Evolutionary conservation across 2,113 vertebrate species (phyloP).

Genomic region (Okapia johnstoni): DNA sequence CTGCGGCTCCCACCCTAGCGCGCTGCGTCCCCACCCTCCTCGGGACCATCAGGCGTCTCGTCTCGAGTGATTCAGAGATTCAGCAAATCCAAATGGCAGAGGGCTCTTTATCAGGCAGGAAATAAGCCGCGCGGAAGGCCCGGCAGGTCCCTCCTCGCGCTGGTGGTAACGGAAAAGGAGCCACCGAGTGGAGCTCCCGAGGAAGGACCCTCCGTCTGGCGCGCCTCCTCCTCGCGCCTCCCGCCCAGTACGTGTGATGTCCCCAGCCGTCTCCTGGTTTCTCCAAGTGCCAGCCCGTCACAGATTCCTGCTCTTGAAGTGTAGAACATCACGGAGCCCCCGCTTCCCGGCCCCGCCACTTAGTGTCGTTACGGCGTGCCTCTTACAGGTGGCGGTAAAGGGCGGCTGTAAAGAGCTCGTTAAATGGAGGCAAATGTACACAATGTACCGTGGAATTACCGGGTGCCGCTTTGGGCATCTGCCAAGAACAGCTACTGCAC

Average conservation of each 20-base stretch:
- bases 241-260: neutral
- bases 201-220: constrained; percentile 9
- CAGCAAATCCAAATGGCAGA: neutral
- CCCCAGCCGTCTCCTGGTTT: constrained; percentile 7
- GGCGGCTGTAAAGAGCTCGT: constrained; percentile 32
- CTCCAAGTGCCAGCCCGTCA: neutral
- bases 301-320: neutral
- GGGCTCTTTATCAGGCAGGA: neutral
- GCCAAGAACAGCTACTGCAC: neutral
- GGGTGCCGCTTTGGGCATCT: neutral
- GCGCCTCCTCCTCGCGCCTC: neutral
- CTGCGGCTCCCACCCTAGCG: neutral
- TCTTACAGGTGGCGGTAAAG: constrained; percentile 57
- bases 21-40: neutral
- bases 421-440: constrained; percentile 6
- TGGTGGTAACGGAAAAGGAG: neutral
- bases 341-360: neutral
- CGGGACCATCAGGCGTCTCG: neutral
- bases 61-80: neutral
- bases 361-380: neutral
- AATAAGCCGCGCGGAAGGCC: neutral
- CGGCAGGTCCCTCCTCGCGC: neutral
- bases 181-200: neutral
- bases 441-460: constrained; percentile 12
- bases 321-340: neutral